Conservation (phyloP, 2,797 vertebrate species). For the Psittacula echo region DNA sequence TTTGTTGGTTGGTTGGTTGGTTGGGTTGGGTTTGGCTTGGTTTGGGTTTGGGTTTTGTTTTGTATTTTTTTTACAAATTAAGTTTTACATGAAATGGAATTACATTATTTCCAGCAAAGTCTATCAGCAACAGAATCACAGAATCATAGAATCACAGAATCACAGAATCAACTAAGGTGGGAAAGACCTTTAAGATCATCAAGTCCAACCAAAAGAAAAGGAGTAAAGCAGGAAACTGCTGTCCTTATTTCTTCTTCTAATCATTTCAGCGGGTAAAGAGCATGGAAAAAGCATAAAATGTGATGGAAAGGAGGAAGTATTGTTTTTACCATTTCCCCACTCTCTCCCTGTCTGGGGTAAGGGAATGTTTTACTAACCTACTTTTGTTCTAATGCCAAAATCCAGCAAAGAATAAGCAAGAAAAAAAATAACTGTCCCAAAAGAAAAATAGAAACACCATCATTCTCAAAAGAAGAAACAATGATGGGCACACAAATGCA, state of each 20-base stretch:
- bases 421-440: not conserved
- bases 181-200: not conserved
- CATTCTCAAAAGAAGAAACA: not conserved
- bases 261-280: not conserved
- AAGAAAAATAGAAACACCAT: not conserved
- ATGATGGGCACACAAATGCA: not conserved
- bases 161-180: not conserved
- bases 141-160: not conserved
- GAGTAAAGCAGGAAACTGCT: not conserved
- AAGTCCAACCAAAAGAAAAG: not conserved
- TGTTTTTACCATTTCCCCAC: not conserved
- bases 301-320: not conserved
- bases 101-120: not conserved
- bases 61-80: no score
- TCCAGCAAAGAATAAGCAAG: rapidly evolving
- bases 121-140: not conserved
- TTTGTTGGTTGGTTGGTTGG: not conserved
- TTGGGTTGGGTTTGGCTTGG: not conserved
- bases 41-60: not conserved
- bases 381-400: not conserved
- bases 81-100: not conserved
- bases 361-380: not conserved
- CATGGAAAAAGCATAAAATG: not conserved
- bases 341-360: not conserved
- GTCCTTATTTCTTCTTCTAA: not conserved